Evolutionary conservation across 2,888 invertebrate genomes (phyloP), one percentile per base, ranked within the genome.

Genomic region (Aquatica leii): DNA sequence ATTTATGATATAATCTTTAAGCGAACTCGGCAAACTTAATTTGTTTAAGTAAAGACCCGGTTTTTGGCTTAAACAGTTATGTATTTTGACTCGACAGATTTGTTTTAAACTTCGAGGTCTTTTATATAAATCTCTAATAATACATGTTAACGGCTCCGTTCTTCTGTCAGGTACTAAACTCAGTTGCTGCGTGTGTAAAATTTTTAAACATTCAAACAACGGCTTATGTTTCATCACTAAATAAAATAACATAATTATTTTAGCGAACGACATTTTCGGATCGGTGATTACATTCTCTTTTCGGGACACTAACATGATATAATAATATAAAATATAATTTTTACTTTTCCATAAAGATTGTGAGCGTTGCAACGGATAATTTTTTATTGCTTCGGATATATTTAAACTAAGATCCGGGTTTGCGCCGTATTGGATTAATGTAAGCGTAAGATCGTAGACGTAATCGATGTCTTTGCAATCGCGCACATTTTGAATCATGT

Each of bases 351-450:
- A 87, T 55, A 86, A 78, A 65, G 82, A 81, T 61, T 80, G 78
- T 61, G 78, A 74, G 54, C 67, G 68, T 64, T 78, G 78, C 49
- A 76, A 65, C 11, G 78, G 77, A 65, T 80, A 79, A 62, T 77
- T 78, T 62, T 80, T 80, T 71, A 82, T 78, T 69, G 80, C 80
- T 75, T 82, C 82, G 1, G 81, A 78, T 74, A 82, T 81, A 67
- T 79, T 82, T 35, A 90, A 83, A 70, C 86, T 86, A 59, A 89
- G 82, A 75, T 90, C 88, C 12, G 91, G 90, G 83, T 91, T 87
- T 41, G 90, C 91, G 54, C 91, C 91, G 76, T 90, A 90, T 77
- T 90, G 90, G 49, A 92, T 85, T 14, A 92, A 83, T 0, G 89
- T 90, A 65, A 88, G 80, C 2, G 90, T 87, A 72, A 92, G 84